Percentiles rank a stretch among this genome's conserved stretches.
phyloP scores from a whole-genome alignment of 1,140 invertebrate species.

The Piezodorus guildinii region DNA sequence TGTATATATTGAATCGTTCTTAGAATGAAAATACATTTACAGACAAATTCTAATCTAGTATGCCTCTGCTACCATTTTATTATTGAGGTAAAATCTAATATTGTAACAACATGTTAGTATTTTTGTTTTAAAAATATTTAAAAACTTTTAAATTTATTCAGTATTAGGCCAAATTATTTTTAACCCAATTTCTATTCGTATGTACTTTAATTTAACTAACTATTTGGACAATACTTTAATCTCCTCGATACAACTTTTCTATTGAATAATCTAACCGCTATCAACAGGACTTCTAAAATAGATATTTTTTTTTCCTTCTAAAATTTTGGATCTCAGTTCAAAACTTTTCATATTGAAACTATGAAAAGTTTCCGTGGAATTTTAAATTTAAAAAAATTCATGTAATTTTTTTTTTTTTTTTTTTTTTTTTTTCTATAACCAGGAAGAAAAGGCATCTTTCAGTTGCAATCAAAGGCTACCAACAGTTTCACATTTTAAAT shows the following conservation, averaged over 20 bases:
- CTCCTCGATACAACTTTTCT: neutral
- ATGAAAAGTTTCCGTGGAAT: neutral
- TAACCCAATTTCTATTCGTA: neutral
- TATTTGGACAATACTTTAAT: neutral
- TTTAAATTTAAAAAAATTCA: neutral
- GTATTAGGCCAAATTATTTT: slow-evolving; percentile 4
- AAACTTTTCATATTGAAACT: neutral
- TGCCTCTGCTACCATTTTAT: slow-evolving; percentile 7
- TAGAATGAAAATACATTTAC: neutral
- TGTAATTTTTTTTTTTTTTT: too few relatives aligned
- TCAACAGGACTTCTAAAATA: neutral
- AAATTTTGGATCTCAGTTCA: slow-evolving; percentile 3
- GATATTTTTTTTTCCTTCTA: neutral
- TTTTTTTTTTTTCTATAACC: neutral
- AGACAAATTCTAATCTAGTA: neutral
- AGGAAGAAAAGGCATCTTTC: slow-evolving; percentile 3
- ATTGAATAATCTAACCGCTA: neutral
- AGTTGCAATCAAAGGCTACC: too few relatives aligned
- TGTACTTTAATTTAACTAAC: neutral
- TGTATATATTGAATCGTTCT: neutral
- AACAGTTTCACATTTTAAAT: too few relatives aligned
- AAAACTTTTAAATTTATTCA: neutral
- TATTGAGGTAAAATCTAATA: slow-evolving; percentile 6
- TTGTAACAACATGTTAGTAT: slow-evolving; percentile 1
- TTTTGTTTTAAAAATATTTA: neutral